phyloP scores from a whole-genome alignment of 2,888 invertebrate genomes.

The Acanthacorydalis orientalis region DNA sequence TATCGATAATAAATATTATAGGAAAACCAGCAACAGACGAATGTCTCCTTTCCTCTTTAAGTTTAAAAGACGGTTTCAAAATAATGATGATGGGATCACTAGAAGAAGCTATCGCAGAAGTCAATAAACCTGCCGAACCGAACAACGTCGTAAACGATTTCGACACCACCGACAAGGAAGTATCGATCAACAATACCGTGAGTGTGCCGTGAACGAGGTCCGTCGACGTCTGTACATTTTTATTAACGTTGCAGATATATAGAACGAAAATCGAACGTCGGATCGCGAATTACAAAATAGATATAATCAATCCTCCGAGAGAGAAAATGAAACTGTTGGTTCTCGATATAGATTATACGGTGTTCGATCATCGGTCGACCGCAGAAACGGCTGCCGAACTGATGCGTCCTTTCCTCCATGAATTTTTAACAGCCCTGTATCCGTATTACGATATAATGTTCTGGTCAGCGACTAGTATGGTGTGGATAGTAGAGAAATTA shows the following conservation, averaged over 20 bases:
- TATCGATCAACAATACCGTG: constrained; percentile 45
- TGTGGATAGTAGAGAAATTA: constrained; percentile 98
- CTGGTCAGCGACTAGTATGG: constrained; percentile 98
- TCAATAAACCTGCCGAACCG: constrained; percentile 61
- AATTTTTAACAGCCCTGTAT: constrained; percentile 77
- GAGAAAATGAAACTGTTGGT: constrained; percentile 80
- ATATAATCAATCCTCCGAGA: constrained; percentile 63
- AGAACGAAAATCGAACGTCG: constrained; percentile 68
- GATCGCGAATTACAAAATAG: constrained; percentile 68
- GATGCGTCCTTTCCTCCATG: constrained; percentile 90
- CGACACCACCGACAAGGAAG: constrained; percentile 78
- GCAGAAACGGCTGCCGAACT: constrained; percentile 74
- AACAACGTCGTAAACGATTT: constrained; percentile 84
- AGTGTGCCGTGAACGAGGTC: constrained; percentile 14
- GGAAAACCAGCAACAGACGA: constrained; percentile 76
- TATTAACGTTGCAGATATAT: constrained; percentile 34
- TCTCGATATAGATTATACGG: constrained; percentile 88
- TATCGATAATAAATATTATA: constrained; percentile 20
- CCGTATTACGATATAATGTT: constrained; percentile 90
- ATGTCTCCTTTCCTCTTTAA: constrained; percentile 53
- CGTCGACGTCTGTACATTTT: background rate
- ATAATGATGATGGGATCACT: constrained; percentile 95
- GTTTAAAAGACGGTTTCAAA: constrained; percentile 74
- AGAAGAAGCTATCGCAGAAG: constrained; percentile 80
- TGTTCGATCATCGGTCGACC: constrained; percentile 88